Evolutionary conservation across 2,113 vertebrate species (phyloP).

Genomic region (Pseudopodoces humilis): DNA sequence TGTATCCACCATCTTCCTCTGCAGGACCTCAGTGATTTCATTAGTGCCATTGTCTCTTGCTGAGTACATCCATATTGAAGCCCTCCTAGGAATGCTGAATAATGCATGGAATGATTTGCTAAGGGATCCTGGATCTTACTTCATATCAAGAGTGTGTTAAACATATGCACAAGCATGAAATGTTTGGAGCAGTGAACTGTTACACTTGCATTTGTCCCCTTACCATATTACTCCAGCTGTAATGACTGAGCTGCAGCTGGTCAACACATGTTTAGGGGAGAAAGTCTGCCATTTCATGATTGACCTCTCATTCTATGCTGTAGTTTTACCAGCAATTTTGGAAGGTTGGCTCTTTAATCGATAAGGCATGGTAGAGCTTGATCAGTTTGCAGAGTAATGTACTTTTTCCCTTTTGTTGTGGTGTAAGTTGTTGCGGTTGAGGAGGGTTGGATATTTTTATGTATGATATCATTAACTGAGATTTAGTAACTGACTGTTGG

Average conservation of each 20-base stretch:
- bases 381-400: background rate
- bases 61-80: background rate
- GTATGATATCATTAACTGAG: background rate
- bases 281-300: background rate
- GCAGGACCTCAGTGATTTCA: background rate
- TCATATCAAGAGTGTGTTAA: background rate
- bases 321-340: background rate
- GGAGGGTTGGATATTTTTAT: rapidly evolving
- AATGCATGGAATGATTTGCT: background rate
- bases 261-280: background rate
- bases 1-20: rapidly evolving
- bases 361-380: background rate
- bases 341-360: background rate
- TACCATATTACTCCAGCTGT: background rate
- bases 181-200: background rate
- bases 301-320: background rate
- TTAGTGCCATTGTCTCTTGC: background rate
- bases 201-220: background rate
- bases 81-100: background rate
- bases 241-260: background rate
- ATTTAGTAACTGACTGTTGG: background rate
- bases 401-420: background rate
- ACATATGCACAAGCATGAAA: background rate
- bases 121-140: background rate
- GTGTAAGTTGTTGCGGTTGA: background rate